These are phyloP conservation scores for Nansenia antarctica DNA, from an alignment of 2,113 vertebrate genomes.

Conservation along the genomic window DNA sequence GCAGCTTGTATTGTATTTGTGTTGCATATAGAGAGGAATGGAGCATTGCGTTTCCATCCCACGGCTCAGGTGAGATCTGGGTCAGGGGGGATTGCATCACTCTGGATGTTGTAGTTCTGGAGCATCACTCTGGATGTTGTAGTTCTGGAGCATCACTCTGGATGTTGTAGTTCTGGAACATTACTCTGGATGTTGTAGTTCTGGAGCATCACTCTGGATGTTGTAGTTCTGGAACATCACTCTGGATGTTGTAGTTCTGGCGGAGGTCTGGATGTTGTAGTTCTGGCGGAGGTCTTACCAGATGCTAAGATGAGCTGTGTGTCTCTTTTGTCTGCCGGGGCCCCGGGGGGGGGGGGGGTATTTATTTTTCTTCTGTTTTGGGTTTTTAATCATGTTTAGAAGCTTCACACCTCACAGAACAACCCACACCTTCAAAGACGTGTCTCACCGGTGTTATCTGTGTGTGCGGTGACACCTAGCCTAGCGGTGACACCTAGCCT, in stretches of 20 bases:
- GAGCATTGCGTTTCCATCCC: too few relatives aligned
- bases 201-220: too few relatives aligned
- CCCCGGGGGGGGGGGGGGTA: too few relatives aligned
- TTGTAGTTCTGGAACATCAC: too few relatives aligned
- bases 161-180: too few relatives aligned
- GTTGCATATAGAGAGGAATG: not conserved
- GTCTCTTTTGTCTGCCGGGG: not conserved
- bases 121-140: constrained; percentile 2
- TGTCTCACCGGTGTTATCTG: not conserved
- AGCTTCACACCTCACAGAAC: not conserved
- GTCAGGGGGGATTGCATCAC: constrained; percentile 14
- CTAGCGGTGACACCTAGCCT: constrained; percentile 14
- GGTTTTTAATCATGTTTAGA: not conserved
- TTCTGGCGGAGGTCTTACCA: too few relatives aligned
- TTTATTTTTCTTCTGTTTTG: not conserved
- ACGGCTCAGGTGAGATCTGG: constrained; percentile 13
- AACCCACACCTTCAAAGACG: not conserved
- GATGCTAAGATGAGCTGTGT: not conserved
- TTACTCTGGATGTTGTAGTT: too few relatives aligned
- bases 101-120: constrained; percentile 5
- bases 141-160: too few relatives aligned
- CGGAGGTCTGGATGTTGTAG: not conserved
- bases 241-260: too few relatives aligned
- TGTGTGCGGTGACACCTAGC: constrained; percentile 35
- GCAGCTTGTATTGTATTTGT: not conserved